Percentiles rank a stretch among this genome's conserved stretches.
These are phyloP conservation scores for Plagiodera versicolora DNA, from an alignment of 2,888 invertebrate species.

Conservation along the genomic window DNA sequence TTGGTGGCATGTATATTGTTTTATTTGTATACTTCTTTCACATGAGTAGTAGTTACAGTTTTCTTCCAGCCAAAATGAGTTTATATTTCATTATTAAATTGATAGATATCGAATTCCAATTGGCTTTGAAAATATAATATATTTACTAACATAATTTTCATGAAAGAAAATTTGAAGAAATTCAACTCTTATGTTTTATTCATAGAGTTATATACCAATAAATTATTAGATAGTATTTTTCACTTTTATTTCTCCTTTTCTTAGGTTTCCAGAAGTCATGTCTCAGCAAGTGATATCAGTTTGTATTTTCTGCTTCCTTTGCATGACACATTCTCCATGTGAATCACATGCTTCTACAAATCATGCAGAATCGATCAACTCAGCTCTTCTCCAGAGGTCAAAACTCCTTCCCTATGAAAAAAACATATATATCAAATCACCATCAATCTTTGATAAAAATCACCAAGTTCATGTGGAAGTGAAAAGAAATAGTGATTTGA, in stretches of 20 bases:
- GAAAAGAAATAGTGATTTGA: conserved; percentile 30
- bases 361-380: background rate
- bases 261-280: conserved; percentile 42
- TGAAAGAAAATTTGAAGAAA: no score
- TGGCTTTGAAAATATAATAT: no score
- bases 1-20: background rate
- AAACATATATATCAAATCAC: background rate
- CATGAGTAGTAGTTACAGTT: background rate
- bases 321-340: conserved; percentile 76
- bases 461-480: conserved; percentile 5
- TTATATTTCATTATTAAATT: no score
- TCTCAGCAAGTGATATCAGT: conserved; percentile 73
- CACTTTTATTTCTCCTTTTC: conserved; percentile 1
- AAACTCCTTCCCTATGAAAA: background rate
- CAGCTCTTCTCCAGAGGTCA: background rate
- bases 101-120: no score
- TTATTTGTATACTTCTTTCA: background rate
- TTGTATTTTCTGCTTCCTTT: conserved; percentile 81
- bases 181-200: no score
- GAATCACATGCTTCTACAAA: conserved; percentile 64
- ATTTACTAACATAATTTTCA: no score
- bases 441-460: background rate
- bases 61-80: no score
- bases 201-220: no score
- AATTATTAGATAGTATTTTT: no score